Evolutionary conservation across 2,888 invertebrate genomes (phyloP), one percentile per base, ranked within the genome.

Genomic region (Agapostemon virescens): DNA sequence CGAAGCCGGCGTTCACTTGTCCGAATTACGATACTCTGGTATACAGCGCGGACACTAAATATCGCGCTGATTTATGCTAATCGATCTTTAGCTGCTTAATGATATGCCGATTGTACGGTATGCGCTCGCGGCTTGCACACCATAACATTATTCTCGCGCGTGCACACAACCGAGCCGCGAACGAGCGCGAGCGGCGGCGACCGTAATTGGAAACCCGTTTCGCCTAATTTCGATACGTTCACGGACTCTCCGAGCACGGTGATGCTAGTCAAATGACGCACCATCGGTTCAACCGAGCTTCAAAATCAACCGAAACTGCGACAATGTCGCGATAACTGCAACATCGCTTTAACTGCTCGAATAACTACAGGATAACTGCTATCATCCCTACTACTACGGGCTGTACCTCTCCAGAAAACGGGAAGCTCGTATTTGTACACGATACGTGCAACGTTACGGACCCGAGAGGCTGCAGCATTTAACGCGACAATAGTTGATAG

Each of bases 11-110:
- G 71, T 75, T 75, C 77, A 45, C 74, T 73, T 71, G 68, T 68
- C 72, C 81, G 77, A 72, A 77, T 85, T 84, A 85, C 84, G 79
- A 82, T 82, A 77, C 66, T 20, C 61, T 61, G 9, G 67, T 40
- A 77, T 81, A 58, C 63, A 63, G 73, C 76, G 64, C 30, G 75
- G 63, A 74, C 72, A 73, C 71, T 79, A 84, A 58, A 85, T 84
- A 85, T 82, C 78, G 26, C 73, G 78, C 63, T 86, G 85, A 88
- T 88, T 88, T 87, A 87, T 88, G 82, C 79, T 88, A 88, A 88
- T 88, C 82, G 84, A 83, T 82, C 68, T 76, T 79, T 64, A 71
- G 77, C 61, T 73, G 77, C 66, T 67, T 86, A 86, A 86, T 77
- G 81, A 86, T 75, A 80, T 80, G 74, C 81, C 77, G 82, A 83